A percentile compares a stretch with the other conserved stretches of the same genome.
These are phyloP conservation scores for Eulithis prunata DNA, from an alignment of 2,888 invertebrate genomes.

Conservation along the genomic window DNA sequence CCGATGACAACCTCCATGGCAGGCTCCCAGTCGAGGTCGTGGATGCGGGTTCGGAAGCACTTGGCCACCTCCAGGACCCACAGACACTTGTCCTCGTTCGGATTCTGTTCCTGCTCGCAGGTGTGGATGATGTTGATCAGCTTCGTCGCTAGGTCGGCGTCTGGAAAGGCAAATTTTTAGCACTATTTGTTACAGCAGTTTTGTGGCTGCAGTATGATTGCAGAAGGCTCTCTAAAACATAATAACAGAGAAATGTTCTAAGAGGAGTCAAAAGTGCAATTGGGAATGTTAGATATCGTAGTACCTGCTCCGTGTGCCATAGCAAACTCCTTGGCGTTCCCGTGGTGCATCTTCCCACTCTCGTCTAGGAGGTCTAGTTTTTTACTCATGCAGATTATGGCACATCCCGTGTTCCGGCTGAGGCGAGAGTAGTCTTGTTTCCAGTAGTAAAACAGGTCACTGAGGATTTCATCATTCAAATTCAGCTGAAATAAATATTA, in stretches of 20 bases:
- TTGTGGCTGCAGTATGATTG: too few relatives aligned
- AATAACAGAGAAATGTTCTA: too few relatives aligned
- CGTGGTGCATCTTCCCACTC: conserved; percentile 58
- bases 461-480: conserved; percentile 56
- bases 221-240: too few relatives aligned
- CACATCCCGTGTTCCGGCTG: conserved; percentile 61
- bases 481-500: conserved; percentile 51
- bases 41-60: conserved; percentile 63
- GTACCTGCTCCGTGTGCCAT: conserved; percentile 58
- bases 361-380: conserved; percentile 57
- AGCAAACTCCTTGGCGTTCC: conserved; percentile 59
- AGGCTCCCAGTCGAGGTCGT: conserved; percentile 65
- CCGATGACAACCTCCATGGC: conserved; percentile 59
- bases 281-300: neutral
- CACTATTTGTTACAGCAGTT: too few relatives aligned
- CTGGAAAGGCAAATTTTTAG: conserved; percentile 47
- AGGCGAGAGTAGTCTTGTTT: conserved; percentile 60
- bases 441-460: conserved; percentile 69
- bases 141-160: conserved; percentile 54
- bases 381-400: conserved; percentile 64
- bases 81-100: conserved; percentile 56
- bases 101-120: conserved; percentile 56
- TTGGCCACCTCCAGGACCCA: conserved; percentile 65
- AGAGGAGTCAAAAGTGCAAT: too few relatives aligned
- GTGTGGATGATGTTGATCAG: conserved; percentile 58